These are phyloP conservation scores for Cynopterus sphinx DNA, from an alignment of 2,797 vertebrate genomes.

Conservation along the genomic window DNA sequence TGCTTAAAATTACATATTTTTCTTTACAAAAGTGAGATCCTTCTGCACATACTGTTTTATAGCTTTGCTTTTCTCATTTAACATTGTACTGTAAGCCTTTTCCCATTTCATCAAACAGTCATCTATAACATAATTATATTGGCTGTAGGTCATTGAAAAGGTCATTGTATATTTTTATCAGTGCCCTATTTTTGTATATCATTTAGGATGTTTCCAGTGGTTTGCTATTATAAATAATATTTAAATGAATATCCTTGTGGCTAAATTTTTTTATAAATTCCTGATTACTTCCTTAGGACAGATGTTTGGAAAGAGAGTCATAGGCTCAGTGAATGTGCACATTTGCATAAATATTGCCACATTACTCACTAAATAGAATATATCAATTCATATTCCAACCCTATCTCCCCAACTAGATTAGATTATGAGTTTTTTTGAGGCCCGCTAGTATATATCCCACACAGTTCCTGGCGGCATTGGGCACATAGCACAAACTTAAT, in stretches of 20 bases:
- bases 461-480: neutral
- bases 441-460: neutral
- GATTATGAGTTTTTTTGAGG: neutral
- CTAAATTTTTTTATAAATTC: neutral
- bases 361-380: neutral
- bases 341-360: neutral
- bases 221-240: conserved; percentile 17
- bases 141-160: neutral
- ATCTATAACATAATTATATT: neutral
- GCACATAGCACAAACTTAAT: neutral
- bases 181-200: neutral
- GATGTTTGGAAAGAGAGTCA: conserved; percentile 23
- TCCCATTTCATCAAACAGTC: conserved; percentile 25
- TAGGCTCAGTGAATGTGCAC: neutral
- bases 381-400: neutral
- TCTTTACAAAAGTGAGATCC: neutral
- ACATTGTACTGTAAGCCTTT: neutral
- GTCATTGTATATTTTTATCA: conserved; percentile 46
- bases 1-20: neutral
- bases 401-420: neutral
- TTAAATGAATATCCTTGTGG: neutral
- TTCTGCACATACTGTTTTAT: conserved; percentile 8
- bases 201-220: neutral
- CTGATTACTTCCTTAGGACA: conserved; percentile 6
- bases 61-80: conserved; percentile 39